phyloP scores from a whole-genome alignment of 1,140 invertebrate genomes.

The Dendroctonus ponderosae region DNA sequence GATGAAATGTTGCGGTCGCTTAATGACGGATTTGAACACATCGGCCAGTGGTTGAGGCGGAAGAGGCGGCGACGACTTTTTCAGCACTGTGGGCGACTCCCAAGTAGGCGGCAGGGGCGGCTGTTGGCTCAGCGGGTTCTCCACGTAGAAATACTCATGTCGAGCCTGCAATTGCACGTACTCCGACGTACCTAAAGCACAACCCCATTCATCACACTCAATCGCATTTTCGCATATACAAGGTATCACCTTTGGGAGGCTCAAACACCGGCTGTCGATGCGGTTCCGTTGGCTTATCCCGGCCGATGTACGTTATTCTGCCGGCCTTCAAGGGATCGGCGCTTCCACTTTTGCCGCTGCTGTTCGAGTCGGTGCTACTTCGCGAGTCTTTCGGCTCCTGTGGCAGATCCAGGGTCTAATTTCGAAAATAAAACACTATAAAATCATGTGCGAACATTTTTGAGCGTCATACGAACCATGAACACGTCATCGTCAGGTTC shows the following conservation, averaged over 20 bases:
- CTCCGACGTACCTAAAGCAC: constrained; percentile 46
- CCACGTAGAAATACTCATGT: constrained; percentile 82
- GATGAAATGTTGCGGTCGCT: constrained; percentile 44
- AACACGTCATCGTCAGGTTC: constrained; percentile 80
- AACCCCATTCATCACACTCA: neutral
- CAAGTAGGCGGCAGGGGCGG: constrained; percentile 50
- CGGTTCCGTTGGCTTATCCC: constrained; percentile 45
- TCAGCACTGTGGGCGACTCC: constrained; percentile 60
- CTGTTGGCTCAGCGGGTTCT: constrained; percentile 62
- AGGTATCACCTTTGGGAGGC: constrained; percentile 38
- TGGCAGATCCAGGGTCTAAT: constrained; percentile 76
- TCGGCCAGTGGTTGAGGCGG: constrained; percentile 35
- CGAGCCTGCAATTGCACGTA: constrained; percentile 82
- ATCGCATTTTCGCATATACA: neutral
- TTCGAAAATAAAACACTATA: neutral
- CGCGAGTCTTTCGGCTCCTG: constrained; percentile 65
- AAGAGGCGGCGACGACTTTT: constrained; percentile 53
- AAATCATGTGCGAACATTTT: neutral
- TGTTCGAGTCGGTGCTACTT: constrained; percentile 63
- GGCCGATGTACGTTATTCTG: constrained; percentile 46
- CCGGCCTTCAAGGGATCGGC: constrained; percentile 44
- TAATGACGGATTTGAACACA: constrained; percentile 28
- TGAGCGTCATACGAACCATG: constrained; percentile 62
- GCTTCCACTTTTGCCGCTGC: constrained; percentile 52
- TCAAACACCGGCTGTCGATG: constrained; percentile 42